These are phyloP conservation scores for Macrochelys suwanniensis DNA, from an alignment of 2,797 vertebrate species.

Conservation along the genomic window DNA sequence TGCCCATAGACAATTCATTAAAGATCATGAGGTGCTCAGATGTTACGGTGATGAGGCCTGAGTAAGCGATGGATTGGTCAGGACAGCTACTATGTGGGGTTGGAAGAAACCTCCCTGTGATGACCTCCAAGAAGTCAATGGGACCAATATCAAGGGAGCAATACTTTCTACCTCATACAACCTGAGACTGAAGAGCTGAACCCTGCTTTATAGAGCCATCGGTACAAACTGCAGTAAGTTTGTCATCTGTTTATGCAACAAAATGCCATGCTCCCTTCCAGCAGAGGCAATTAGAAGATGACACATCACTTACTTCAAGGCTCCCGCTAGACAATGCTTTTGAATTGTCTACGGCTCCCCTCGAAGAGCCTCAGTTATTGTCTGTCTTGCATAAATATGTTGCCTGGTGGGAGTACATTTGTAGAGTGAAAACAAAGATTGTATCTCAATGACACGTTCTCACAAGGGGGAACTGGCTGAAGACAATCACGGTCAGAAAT, in stretches of 20 bases:
- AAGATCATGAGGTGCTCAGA: neutral
- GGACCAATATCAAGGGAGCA: neutral
- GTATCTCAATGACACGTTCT: slow-evolving; percentile 37
- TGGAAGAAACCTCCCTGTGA: neutral
- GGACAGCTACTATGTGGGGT: neutral
- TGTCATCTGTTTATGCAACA: rapidly evolving
- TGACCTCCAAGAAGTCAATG: neutral
- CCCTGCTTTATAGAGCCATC: neutral
- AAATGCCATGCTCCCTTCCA: rapidly evolving
- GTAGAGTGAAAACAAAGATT: slow-evolving; percentile 33
- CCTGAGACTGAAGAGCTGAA: neutral
- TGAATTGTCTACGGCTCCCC: rapidly evolving
- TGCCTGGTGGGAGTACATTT: slow-evolving; percentile 45
- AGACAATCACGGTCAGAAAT: slow-evolving; percentile 45
- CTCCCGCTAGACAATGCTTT: neutral
- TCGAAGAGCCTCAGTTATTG: rapidly evolving
- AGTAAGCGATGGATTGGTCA: neutral
- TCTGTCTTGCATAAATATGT: neutral
- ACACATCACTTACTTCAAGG: neutral
- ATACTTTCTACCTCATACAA: neutral
- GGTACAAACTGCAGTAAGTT: neutral
- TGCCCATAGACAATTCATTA: neutral
- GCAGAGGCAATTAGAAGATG: neutral
- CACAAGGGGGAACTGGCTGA: neutral
- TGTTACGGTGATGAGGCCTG: neutral